These are phyloP conservation scores for Alviniconcha strummeri DNA, from an alignment of 2,888 invertebrate species.

Conservation along the genomic window DNA sequence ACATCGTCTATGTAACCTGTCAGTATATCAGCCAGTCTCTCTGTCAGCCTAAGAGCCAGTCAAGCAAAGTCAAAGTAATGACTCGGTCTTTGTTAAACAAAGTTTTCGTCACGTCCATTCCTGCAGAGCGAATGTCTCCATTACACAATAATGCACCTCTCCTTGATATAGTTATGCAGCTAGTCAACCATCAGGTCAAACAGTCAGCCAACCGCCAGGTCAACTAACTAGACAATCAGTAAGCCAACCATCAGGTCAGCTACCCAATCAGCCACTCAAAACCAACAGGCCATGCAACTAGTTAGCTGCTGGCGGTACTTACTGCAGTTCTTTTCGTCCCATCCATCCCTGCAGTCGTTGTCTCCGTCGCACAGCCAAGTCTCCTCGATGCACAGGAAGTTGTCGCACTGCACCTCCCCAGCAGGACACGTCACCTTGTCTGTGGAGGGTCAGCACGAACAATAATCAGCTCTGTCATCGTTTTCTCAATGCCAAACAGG, in stretches of 20 bases:
- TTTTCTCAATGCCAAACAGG: background rate
- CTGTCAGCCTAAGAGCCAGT: no score
- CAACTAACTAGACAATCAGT: background rate
- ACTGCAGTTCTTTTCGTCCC: constrained; percentile 37
- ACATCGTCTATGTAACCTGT: no score
- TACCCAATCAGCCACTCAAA: background rate
- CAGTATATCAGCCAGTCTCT: no score
- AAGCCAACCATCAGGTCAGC: background rate
- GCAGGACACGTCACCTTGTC: constrained; percentile 32
- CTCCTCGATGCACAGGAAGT: constrained; percentile 38
- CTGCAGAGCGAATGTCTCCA: no score
- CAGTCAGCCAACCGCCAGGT: background rate
- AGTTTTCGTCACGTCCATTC: no score
- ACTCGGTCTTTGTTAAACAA: no score
- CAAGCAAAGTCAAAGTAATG: no score
- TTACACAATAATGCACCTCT: no score
- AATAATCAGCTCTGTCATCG: background rate
- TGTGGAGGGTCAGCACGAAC: constrained; percentile 1
- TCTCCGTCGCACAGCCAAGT: constrained; percentile 38
- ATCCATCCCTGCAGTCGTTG: constrained; percentile 36
- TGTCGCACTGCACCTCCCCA: constrained; percentile 41
- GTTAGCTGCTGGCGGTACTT: background rate
- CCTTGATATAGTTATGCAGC: no score
- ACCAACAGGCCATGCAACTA: background rate
- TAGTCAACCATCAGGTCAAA: no score